Base-by-base conservation (phyloP, 2,888 invertebrate species). In the Athalia circularis region DNA sequence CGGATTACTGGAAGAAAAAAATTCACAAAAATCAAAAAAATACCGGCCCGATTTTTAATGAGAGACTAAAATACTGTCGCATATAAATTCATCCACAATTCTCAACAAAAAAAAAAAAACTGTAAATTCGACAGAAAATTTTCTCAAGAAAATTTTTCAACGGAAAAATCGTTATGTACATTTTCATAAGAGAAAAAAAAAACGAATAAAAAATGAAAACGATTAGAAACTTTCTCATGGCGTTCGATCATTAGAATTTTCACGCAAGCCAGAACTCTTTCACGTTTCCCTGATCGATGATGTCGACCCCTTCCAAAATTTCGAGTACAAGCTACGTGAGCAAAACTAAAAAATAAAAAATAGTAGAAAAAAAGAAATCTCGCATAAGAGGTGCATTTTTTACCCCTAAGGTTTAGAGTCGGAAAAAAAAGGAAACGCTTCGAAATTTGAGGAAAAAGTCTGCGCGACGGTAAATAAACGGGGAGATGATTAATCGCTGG, bases 221-320 rank as follows among this genome's bases (percentile, higher is more conserved):
- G 88, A 88, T 88, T 88, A 88, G 29, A 88, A 87, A 83, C 79
- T 80, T 88, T 88, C 88, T 87, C 88, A 88, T 87, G 86, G 83
- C 85, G 84, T 82, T 89, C 89, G 86, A 89, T 88, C 89, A 89
- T 89, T 89, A 88, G 84, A 84, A 88, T 87, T 88, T 89, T 87
- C 88, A 88, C 87, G 88, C 85, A 86, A 72, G 72, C 72, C 72
- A 72, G 84, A 86, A 89, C 88, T 89, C 89, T 88, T 89, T 87
- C 85, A 86, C 83, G 84, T 80, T 79, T 80, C 81, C 80, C 86
- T 89, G 89, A 89, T 89, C 87, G 89, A 89, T 89, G 88, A 61
- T 47, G 65, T 50, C 78, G 84, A 85, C 87, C 88, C 87, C 87
- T 87, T 87, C 84, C 78, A 75, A 79, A 80, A 81, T 80, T 80